Evolutionary conservation across 2,888 invertebrate species (phyloP).

Genomic region (Drosophila buzzatii): DNA sequence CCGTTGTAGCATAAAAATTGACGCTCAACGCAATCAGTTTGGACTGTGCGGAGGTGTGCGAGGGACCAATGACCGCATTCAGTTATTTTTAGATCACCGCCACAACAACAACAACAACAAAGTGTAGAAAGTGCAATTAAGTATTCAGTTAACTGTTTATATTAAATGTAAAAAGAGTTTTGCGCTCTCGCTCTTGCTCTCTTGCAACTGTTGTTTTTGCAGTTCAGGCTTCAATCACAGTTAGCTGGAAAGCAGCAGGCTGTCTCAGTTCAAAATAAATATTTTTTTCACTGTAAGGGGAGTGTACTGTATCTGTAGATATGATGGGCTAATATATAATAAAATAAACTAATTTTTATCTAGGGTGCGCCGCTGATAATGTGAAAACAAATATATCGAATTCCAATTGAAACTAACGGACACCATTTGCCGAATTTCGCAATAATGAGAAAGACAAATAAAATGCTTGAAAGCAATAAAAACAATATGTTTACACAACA

Average conservation of each 20-base stretch:
- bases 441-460: conserved; percentile 49
- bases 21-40: conserved; percentile 50
- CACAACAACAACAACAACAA: conserved; percentile 43
- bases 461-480: conserved; percentile 16
- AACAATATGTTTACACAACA: conserved; percentile 74
- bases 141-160: conserved; percentile 47
- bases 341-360: conserved; percentile 42
- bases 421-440: conserved; percentile 45
- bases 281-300: no score
- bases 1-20: conserved; percentile 64
- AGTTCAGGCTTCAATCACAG: conserved; percentile 19
- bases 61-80: conserved; percentile 78
- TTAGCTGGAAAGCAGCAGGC: conserved; percentile 8
- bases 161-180: conserved; percentile 26
- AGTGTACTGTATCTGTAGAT: not conserved
- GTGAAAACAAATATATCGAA: conserved; percentile 9
- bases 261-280: not conserved
- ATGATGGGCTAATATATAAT: conserved; percentile 41
- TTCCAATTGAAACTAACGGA: conserved; percentile 33
- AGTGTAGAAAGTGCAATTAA: conserved; percentile 74
- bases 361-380: conserved; percentile 37
- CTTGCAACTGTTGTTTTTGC: not conserved
- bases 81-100: conserved; percentile 68
- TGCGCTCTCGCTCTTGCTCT: not conserved
- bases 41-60: conserved; percentile 45